Percentiles rank a stretch among this genome's conserved stretches.
These are phyloP conservation scores for Coranthus polyacanthus DNA, from an alignment of 2,797 vertebrate genomes.

Conservation along the genomic window DNA sequence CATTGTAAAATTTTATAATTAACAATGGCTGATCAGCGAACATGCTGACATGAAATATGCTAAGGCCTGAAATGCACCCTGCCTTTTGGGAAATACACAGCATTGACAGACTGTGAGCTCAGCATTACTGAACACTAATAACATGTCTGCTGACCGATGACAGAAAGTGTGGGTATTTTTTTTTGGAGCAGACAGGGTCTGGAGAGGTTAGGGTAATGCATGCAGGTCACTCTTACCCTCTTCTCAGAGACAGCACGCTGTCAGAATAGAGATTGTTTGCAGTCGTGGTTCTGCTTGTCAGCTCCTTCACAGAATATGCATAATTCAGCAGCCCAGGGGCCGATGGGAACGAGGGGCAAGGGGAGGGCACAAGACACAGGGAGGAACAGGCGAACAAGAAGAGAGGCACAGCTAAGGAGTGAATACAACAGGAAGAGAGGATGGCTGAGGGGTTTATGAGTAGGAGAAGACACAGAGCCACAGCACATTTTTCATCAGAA, in stretches of 20 bases:
- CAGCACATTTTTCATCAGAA: background rate
- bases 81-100: conserved; percentile 43
- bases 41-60: conserved; percentile 36
- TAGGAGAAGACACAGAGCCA: conserved; percentile 12
- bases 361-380: conserved; percentile 36
- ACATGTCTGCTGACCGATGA: conserved; percentile 45
- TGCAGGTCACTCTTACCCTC: conserved; percentile 52
- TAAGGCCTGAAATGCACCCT: conserved; percentile 11
- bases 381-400: conserved; percentile 28
- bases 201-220: conserved; percentile 39
- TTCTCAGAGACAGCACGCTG: conserved; percentile 50
- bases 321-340: conserved; percentile 75
- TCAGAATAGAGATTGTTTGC: conserved; percentile 77
- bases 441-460: conserved; percentile 10
- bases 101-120: conserved; percentile 50
- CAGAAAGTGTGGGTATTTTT: conserved; percentile 2
- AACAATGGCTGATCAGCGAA: conserved; percentile 48
- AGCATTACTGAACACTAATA: conserved; percentile 52
- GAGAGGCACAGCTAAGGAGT: conserved; percentile 33
- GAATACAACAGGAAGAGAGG: conserved; percentile 39
- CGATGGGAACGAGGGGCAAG: conserved; percentile 23
- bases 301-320: conserved; percentile 75
- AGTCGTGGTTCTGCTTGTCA: conserved; percentile 76
- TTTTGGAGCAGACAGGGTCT: conserved; percentile 16
- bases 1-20: background rate